These are phyloP conservation scores for Hydrolagus colliei DNA, from an alignment of 2,797 vertebrate species.

Conservation along the genomic window DNA sequence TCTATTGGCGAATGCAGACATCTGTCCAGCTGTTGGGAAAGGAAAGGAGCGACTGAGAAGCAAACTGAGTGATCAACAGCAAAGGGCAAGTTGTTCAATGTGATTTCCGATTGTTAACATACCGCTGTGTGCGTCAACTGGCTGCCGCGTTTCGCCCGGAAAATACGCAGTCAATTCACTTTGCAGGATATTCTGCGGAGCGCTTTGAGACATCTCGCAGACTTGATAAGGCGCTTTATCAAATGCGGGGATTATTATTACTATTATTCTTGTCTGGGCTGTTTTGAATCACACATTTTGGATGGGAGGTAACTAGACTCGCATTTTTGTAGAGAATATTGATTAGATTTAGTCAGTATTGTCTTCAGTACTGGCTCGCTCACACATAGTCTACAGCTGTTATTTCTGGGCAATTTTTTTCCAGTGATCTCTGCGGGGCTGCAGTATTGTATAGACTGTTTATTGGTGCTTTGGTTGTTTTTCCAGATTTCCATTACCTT, in stretches of 20 bases:
- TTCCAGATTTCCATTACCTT: background rate
- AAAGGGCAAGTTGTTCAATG: conserved; percentile 4
- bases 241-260: too few relatives aligned
- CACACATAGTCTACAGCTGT: background rate
- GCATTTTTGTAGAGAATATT: background rate
- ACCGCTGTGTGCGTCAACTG: too few relatives aligned
- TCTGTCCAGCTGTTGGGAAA: background rate
- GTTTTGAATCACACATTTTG: background rate
- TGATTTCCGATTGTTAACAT: background rate
- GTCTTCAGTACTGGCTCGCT: background rate
- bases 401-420: background rate
- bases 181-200: too few relatives aligned
- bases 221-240: too few relatives aligned
- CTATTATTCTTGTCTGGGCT: background rate
- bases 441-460: too few relatives aligned
- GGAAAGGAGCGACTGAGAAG: background rate
- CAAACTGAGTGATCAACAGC: background rate
- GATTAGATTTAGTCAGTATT: background rate
- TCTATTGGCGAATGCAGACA: conserved; percentile 6
- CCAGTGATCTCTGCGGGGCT: background rate
- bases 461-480: background rate
- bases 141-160: too few relatives aligned
- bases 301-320: background rate
- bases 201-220: too few relatives aligned
- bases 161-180: too few relatives aligned